Conservation (phyloP, 2,888 invertebrate genomes). For the Carcina quercana region DNA sequence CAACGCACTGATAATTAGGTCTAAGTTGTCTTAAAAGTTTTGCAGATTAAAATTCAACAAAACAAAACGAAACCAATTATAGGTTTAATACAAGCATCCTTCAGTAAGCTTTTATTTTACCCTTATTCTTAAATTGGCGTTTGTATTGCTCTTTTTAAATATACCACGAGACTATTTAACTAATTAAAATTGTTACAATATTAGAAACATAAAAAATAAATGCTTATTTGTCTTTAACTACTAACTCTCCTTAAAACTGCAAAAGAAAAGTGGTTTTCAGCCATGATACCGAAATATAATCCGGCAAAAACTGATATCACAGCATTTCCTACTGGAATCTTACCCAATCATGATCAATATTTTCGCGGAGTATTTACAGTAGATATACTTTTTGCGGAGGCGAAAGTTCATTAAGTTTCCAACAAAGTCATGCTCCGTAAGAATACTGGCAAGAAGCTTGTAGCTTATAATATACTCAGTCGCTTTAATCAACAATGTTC, state of each 20-base stretch:
- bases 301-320: slow-evolving; percentile 68
- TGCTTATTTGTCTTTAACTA: no score
- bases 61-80: no score
- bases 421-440: slow-evolving; percentile 4
- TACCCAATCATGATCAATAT: slow-evolving; percentile 37
- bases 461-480: slow-evolving; percentile 45
- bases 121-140: slow-evolving; percentile 63
- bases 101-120: slow-evolving; percentile 36
- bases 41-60: no score
- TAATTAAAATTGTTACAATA: no score
- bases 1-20: no score
- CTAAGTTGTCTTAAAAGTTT: no score
- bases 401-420: slow-evolving; percentile 23
- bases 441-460: slow-evolving; percentile 1
- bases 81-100: no score
- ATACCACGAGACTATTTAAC: no score
- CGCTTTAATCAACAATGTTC: slow-evolving; percentile 44
- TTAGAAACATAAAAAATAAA: no score
- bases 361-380: slow-evolving; percentile 32
- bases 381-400: slow-evolving; percentile 23
- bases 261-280: no score
- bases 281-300: slow-evolving; percentile 20
- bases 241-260: no score
- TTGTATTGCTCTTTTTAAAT: slow-evolving; percentile 64
- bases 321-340: slow-evolving; percentile 59